Conservation (phyloP, 1,140 invertebrate genomes). For the Acyrthosiphon pisum region DNA sequence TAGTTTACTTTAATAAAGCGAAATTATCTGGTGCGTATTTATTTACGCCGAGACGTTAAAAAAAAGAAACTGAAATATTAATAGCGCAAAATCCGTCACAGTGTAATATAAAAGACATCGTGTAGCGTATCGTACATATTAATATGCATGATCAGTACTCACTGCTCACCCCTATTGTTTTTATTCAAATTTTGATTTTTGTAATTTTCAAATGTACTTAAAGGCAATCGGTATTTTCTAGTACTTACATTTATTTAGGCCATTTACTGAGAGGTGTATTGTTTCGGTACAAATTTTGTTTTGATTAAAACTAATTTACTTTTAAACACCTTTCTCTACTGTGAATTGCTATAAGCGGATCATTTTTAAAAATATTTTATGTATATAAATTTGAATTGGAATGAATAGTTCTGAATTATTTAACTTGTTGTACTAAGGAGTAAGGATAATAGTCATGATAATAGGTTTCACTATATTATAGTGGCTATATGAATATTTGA, state of each 20-base stretch:
- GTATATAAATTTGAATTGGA: not conserved
- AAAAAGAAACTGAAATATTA: not conserved
- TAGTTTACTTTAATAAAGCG: constrained; percentile 7
- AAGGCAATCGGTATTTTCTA: not conserved
- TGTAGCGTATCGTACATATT: not conserved
- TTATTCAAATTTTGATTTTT: not conserved
- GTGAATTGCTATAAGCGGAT: no score
- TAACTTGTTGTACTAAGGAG: not conserved
- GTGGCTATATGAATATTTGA: not conserved
- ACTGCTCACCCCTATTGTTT: not conserved
- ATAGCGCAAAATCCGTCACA: not conserved
- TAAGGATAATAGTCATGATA: not conserved
- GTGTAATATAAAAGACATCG: not conserved
- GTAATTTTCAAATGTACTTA: not conserved
- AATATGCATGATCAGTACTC: not conserved
- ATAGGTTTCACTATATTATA: not conserved
- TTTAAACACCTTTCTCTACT: no score
- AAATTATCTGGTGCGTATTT: not conserved
- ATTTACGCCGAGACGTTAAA: not conserved
- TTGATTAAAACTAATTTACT: no score
- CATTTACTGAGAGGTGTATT: no score
- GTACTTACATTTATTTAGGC: no score
- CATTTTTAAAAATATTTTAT: no score
- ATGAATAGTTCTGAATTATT: not conserved
- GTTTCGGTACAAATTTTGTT: no score